Conservation (phyloP, 1,140 invertebrate genomes). For the Choristoneura fumiferana region DNA sequence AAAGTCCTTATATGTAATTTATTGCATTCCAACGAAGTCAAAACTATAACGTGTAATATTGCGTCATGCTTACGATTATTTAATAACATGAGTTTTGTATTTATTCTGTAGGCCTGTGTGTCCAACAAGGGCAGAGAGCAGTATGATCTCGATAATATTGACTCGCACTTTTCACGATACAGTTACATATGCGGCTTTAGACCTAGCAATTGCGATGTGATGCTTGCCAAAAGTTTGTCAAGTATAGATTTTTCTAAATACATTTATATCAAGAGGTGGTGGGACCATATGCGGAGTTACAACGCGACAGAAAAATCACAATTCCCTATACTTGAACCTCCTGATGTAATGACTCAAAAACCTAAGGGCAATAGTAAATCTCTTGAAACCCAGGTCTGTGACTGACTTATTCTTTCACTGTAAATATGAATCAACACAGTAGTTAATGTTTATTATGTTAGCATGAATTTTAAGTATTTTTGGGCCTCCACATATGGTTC, state of each 20-base stretch:
- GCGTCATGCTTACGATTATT: conserved; percentile 29
- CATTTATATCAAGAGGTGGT: conserved; percentile 80
- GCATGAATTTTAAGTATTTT: conserved; percentile 6
- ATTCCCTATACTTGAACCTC: conserved; percentile 54
- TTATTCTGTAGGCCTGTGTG: conserved; percentile 23
- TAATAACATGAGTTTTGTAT: conserved; percentile 49
- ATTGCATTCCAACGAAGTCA: neutral
- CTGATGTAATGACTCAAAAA: conserved; percentile 39
- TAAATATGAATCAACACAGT: conserved; percentile 1
- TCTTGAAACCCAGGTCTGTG: conserved; percentile 69
- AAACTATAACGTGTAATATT: conserved; percentile 25
- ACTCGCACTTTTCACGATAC: conserved; percentile 69
- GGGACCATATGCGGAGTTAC: conserved; percentile 80
- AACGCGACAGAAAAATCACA: conserved; percentile 67
- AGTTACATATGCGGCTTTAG: conserved; percentile 80
- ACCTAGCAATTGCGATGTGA: conserved; percentile 76
- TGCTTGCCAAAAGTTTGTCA: conserved; percentile 68
- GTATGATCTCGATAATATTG: conserved; percentile 52
- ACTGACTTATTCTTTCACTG: conserved; percentile 14
- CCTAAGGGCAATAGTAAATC: conserved; percentile 40
- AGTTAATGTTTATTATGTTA: conserved; percentile 15
- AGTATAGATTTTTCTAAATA: conserved; percentile 60
- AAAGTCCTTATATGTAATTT: neutral
- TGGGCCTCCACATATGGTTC: conserved; percentile 66
- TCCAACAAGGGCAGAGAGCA: conserved; percentile 33